phyloP scores from a whole-genome alignment of 2,888 invertebrate genomes.

The Odiellus spinosus region DNA sequence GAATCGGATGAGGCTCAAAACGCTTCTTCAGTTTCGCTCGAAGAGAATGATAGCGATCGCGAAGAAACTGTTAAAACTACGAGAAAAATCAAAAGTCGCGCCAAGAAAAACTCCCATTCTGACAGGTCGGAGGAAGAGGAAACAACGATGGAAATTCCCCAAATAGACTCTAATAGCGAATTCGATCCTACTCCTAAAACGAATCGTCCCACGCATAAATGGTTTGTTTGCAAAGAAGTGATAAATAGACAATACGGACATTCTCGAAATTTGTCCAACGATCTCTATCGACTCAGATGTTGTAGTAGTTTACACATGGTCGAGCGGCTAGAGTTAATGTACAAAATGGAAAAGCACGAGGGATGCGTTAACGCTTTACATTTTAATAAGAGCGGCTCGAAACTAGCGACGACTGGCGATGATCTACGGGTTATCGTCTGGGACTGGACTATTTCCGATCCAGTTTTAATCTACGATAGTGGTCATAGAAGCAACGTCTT shows the following conservation, averaged over 20 bases:
- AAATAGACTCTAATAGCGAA: conserved; percentile 6
- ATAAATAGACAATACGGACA: conserved; percentile 35
- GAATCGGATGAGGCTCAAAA: too few relatives aligned
- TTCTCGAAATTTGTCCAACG: conserved; percentile 35
- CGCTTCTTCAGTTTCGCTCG: too few relatives aligned
- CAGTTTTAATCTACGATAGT: conserved; percentile 50
- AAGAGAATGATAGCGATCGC: too few relatives aligned
- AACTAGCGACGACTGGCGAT: conserved; percentile 78
- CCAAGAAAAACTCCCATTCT: too few relatives aligned
- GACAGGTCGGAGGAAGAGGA: too few relatives aligned
- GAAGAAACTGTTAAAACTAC: too few relatives aligned
- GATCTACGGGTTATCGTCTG: conserved; percentile 71
- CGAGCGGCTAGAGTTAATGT: conserved; percentile 60
- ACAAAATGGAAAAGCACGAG: conserved; percentile 56
- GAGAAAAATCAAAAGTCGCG: too few relatives aligned
- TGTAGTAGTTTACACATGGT: conserved; percentile 68
- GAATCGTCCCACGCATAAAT: conserved; percentile 46
- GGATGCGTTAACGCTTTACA: conserved; percentile 87
- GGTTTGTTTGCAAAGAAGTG: conserved; percentile 48
- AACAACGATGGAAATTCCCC: too few relatives aligned
- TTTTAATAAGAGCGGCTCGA: conserved; percentile 62
- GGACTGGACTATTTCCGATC: conserved; percentile 67
- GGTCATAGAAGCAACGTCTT: conserved; percentile 79
- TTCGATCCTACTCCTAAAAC: conserved; percentile 18
- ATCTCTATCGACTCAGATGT: conserved; percentile 49